phyloP scores from a whole-genome alignment of 1,140 invertebrate genomes.

The Nylanderia fulva region DNA sequence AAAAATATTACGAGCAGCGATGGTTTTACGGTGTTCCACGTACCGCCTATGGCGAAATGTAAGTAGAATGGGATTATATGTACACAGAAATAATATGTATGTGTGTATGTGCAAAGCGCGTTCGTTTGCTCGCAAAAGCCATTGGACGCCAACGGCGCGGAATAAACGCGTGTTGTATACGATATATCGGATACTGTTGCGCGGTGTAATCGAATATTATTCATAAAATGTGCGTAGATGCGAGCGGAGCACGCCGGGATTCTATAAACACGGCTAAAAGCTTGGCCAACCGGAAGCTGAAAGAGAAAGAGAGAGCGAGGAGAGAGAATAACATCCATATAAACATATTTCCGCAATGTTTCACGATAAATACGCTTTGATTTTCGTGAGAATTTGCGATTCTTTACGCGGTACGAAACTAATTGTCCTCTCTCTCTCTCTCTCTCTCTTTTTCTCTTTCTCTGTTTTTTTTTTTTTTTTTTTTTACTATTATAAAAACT shows the following conservation, averaged over 20 bases:
- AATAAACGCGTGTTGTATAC: slow-evolving; percentile 15
- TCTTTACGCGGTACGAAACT: too few relatives aligned
- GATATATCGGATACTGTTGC: slow-evolving; percentile 51
- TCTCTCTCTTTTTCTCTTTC: not conserved
- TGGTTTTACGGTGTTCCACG: slow-evolving; percentile 5
- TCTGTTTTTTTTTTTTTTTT: too few relatives aligned
- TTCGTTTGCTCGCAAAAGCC: not conserved
- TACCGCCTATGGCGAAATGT: slow-evolving; percentile 1
- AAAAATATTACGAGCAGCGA: not conserved
- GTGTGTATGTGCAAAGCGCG: not conserved
- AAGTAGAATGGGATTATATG: slow-evolving; percentile 32
- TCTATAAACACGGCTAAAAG: slow-evolving; percentile 55
- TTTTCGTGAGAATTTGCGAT: not conserved
- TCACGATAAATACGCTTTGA: not conserved
- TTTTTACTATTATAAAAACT: not conserved
- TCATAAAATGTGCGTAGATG: slow-evolving; percentile 36
- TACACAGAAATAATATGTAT: too few relatives aligned
- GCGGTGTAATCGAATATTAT: slow-evolving; percentile 53
- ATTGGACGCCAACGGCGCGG: slow-evolving; percentile 26
- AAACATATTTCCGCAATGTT: too few relatives aligned
- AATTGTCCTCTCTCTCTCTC: not conserved
- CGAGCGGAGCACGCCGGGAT: not conserved
- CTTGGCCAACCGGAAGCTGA: not conserved
- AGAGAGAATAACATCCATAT: too few relatives aligned
- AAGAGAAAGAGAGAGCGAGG: too few relatives aligned